phyloP scores from a whole-genome alignment of 1,140 invertebrate genomes.

The Drosophila bipectinata region DNA sequence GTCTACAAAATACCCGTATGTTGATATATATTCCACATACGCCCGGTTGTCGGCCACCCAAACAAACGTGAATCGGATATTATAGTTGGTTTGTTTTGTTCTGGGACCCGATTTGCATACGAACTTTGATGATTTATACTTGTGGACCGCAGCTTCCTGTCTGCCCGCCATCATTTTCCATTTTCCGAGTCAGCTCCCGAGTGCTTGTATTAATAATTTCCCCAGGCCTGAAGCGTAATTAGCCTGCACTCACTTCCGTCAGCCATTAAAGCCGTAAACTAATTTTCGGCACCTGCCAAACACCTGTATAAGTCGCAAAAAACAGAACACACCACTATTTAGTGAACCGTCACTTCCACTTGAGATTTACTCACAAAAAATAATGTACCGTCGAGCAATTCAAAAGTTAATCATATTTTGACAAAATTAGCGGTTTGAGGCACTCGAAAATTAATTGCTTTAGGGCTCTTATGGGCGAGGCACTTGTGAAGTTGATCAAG shows the following conservation, averaged over 20 bases:
- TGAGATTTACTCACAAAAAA: slow-evolving; percentile 30
- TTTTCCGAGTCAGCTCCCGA: slow-evolving; percentile 2
- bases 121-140: slow-evolving; percentile 63
- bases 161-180: slow-evolving; percentile 13
- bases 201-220: slow-evolving; percentile 4
- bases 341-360: slow-evolving; percentile 17
- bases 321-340: not conserved
- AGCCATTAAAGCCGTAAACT: slow-evolving; percentile 1
- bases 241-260: not conserved
- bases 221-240: not conserved
- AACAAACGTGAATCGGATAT: slow-evolving; percentile 24
- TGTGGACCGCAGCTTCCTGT: slow-evolving; percentile 52
- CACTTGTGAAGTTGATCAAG: slow-evolving; percentile 7
- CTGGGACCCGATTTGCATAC: slow-evolving; percentile 64
- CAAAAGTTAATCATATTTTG: slow-evolving; percentile 1
- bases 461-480: not conserved
- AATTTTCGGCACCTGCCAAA: slow-evolving; percentile 10
- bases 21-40: slow-evolving; percentile 5
- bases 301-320: slow-evolving; percentile 13
- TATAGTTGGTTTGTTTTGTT: slow-evolving; percentile 21
- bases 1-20: not conserved
- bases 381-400: not conserved
- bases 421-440: slow-evolving; percentile 24
- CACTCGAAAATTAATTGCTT: slow-evolving; percentile 38
- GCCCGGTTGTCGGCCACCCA: slow-evolving; percentile 15